These are phyloP conservation scores for Mellilla xanthometata DNA, from an alignment of 2,888 invertebrate genomes.

Conservation along the genomic window DNA sequence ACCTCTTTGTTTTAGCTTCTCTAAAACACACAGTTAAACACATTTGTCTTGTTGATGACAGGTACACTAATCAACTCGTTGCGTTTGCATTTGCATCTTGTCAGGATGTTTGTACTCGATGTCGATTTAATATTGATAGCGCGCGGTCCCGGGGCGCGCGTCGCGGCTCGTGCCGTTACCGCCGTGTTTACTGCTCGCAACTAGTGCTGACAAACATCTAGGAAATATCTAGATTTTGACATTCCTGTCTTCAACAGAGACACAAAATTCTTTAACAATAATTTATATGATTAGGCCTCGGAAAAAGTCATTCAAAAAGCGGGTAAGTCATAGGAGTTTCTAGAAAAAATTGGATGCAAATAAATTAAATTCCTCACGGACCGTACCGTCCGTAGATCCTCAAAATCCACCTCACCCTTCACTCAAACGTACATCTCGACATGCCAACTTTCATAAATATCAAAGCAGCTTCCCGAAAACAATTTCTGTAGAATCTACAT, in stretches of 20 bases:
- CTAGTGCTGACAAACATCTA: slow-evolving; percentile 35
- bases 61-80: slow-evolving; percentile 53
- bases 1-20: neutral
- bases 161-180: slow-evolving; percentile 10
- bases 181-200: slow-evolving; percentile 39
- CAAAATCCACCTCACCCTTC: slow-evolving; percentile 61
- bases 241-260: no score
- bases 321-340: no score
- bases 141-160: slow-evolving; percentile 42
- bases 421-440: slow-evolving; percentile 66
- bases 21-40: slow-evolving; percentile 11
- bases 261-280: no score
- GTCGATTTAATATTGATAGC: slow-evolving; percentile 68
- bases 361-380: slow-evolving; percentile 34
- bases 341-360: slow-evolving; percentile 29
- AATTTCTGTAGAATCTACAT: slow-evolving; percentile 68
- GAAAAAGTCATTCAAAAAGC: no score
- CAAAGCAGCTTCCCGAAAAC: slow-evolving; percentile 74
- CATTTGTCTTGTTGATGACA: slow-evolving; percentile 49
- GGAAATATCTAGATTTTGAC: no score
- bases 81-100: slow-evolving; percentile 46
- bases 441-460: slow-evolving; percentile 78
- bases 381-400: slow-evolving; percentile 45
- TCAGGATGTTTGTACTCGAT: slow-evolving; percentile 47
- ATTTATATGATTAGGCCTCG: no score